A percentile compares a stretch with the other conserved stretches of the same genome.
Conservation (phyloP, 2,797 vertebrate species). For the Leptodactylus fallax region DNA sequence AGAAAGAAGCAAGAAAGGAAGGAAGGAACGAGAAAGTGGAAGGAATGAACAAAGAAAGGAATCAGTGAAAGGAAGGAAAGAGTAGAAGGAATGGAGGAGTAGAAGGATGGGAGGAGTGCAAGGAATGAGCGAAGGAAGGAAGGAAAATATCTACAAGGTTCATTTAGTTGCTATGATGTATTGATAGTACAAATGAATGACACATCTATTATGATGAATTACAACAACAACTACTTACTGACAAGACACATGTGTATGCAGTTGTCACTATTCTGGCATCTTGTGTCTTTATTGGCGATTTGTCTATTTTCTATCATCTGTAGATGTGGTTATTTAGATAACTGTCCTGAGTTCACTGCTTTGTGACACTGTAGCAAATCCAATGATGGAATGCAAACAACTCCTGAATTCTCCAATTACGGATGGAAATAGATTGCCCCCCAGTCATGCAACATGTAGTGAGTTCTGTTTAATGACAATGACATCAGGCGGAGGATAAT, state of each 20-base stretch:
- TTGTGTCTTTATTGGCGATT: background rate
- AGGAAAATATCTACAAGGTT: background rate
- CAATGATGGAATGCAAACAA: conserved; percentile 26
- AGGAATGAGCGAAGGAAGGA: background rate
- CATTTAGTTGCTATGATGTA: background rate
- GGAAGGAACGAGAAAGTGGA: no score
- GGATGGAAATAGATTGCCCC: conserved; percentile 43
- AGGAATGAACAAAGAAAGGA: background rate
- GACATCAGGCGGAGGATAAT: conserved; percentile 49
- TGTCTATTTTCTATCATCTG: background rate
- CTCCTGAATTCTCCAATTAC: conserved; percentile 40
- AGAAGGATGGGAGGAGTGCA: background rate
- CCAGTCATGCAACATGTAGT: conserved; percentile 41
- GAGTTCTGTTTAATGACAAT: conserved; percentile 43
- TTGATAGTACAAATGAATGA: background rate
- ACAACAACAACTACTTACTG: background rate
- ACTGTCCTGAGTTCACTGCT: background rate
- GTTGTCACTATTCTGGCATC: background rate
- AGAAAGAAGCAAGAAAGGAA: background rate
- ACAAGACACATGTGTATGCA: background rate
- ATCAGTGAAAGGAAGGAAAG: background rate
- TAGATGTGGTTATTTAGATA: background rate
- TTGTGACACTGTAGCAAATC: conserved; percentile 17
- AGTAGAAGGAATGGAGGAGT: background rate
- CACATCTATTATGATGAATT: background rate